phyloP scores from a whole-genome alignment of 2,888 invertebrate genomes.

The Sesamia inferens region DNA sequence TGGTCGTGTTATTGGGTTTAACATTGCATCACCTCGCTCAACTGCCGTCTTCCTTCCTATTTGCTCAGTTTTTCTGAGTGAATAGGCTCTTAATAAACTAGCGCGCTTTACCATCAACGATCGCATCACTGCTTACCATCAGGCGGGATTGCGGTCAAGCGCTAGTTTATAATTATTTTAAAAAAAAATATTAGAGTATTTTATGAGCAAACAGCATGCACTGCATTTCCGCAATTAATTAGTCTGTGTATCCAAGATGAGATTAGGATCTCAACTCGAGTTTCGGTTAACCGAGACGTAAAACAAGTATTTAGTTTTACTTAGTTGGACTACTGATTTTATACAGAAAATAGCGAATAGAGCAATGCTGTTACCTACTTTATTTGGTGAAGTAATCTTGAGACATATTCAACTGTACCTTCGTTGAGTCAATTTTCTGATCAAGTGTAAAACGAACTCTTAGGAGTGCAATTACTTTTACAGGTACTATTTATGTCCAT shows the following conservation, averaged over 20 bases:
- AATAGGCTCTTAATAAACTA: too few species aligned
- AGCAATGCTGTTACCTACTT: constrained; percentile 16
- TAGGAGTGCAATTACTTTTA: constrained; percentile 27
- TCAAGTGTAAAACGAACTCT: constrained; percentile 42
- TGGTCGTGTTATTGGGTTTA: too few species aligned
- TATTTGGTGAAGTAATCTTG: constrained; percentile 45
- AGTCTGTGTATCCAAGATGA: constrained; percentile 40
- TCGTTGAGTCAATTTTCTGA: constrained; percentile 49
- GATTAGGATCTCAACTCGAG: constrained; percentile 40
- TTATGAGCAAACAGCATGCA: constrained; percentile 10
- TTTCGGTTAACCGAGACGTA: constrained; percentile 30
- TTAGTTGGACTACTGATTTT: constrained; percentile 34
- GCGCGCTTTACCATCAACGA: too few species aligned
- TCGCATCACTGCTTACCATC: too few species aligned
- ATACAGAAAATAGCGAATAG: constrained; percentile 36
- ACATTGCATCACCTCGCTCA: too few species aligned
- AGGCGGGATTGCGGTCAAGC: too few species aligned
- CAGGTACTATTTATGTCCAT: constrained; percentile 21
- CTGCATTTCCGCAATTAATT: constrained; percentile 51
- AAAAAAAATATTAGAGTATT: constrained; percentile 28
- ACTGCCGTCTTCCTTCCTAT: too few species aligned
- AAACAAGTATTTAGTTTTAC: constrained; percentile 42
- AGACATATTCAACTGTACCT: constrained; percentile 51
- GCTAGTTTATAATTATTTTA: too few species aligned
- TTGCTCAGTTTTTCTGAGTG: too few species aligned